phyloP scores from a whole-genome alignment of 2,888 invertebrate genomes.

The Cephus pulcher region DNA sequence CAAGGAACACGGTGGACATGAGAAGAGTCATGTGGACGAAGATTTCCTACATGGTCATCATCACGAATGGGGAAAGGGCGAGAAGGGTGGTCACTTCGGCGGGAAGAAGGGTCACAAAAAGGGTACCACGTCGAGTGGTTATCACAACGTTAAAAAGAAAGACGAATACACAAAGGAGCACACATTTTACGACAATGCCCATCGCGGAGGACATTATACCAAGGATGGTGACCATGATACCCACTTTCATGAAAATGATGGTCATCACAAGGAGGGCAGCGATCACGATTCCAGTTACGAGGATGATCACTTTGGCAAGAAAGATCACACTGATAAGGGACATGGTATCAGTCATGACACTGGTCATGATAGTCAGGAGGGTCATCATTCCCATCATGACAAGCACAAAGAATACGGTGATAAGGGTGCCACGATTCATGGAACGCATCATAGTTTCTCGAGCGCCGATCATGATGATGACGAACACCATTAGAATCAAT shows the following conservation, averaged over 20 bases:
- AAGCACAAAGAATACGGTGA: constrained; percentile 55
- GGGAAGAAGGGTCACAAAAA: constrained; percentile 61
- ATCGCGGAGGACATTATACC: constrained; percentile 60
- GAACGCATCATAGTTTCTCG: constrained; percentile 44
- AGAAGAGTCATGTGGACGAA: constrained; percentile 56
- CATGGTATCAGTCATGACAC: constrained; percentile 56
- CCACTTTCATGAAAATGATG: constrained; percentile 54
- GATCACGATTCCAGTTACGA: constrained; percentile 55
- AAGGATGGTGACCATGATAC: constrained; percentile 58
- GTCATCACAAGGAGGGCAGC: constrained; percentile 53
- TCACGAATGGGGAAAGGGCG: constrained; percentile 58
- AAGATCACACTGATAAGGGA: constrained; percentile 56
- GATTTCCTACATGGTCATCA: constrained; percentile 55
- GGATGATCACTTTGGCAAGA: constrained; percentile 54
- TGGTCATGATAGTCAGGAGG: constrained; percentile 53
- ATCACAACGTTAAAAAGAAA: constrained; percentile 63
- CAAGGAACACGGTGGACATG: constrained; percentile 50
- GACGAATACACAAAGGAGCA: constrained; percentile 64
- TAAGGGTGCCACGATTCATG: constrained; percentile 51
- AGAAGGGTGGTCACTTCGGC: constrained; percentile 56
- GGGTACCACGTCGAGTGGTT: constrained; percentile 61
- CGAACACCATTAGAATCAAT: background rate
- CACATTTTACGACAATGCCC: constrained; percentile 63
- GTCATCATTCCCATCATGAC: constrained; percentile 52
- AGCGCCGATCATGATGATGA: background rate